Percentiles rank a stretch among this genome's conserved stretches.
Evolutionary conservation across 37 sponge, comb jelly and placozoan genomes (phyloP).

Genomic region (Lycopodina hypogea): DNA sequence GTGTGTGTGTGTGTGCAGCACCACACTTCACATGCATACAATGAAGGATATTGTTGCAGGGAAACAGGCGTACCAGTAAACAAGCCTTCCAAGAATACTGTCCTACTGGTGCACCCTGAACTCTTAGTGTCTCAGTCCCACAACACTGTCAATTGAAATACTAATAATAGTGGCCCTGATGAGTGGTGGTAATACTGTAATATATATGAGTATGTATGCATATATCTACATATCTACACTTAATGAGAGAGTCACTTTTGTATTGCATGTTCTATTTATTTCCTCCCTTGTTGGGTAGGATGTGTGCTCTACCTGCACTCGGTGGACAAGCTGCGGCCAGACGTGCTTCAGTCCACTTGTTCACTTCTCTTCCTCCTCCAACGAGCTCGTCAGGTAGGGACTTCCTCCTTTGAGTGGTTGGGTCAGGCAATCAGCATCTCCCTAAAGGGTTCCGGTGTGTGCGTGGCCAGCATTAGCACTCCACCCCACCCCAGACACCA

Average conservation of each 20-base stretch:
- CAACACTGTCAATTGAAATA: too few species aligned
- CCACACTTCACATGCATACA: background rate
- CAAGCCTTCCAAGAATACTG: too few species aligned
- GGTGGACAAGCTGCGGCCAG: conserved; percentile 24
- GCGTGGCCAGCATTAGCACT: conserved; percentile 31
- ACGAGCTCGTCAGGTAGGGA: conserved; percentile 1
- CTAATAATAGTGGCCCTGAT: too few species aligned
- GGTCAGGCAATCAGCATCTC: conserved; percentile 15
- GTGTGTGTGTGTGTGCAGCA: background rate
- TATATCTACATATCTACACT: background rate
- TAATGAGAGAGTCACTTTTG: too few species aligned
- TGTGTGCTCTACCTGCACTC: conserved; percentile 39
- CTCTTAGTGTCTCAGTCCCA: too few species aligned
- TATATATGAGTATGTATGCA: conserved; percentile 8
- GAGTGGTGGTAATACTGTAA: too few species aligned
- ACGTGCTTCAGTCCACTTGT: conserved; percentile 31
- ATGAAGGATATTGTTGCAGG: too few species aligned
- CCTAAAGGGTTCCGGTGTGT: conserved; percentile 6
- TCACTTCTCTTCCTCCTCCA: conserved; percentile 20
- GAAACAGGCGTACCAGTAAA: too few species aligned
- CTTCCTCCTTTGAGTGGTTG: conserved; percentile 11
- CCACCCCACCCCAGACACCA: background rate
- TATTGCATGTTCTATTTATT: background rate
- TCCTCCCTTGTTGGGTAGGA: conserved; percentile 15
- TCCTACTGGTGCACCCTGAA: too few species aligned